Conservation (phyloP, 1,140 invertebrate species). For the Zophobas atratus region DNA sequence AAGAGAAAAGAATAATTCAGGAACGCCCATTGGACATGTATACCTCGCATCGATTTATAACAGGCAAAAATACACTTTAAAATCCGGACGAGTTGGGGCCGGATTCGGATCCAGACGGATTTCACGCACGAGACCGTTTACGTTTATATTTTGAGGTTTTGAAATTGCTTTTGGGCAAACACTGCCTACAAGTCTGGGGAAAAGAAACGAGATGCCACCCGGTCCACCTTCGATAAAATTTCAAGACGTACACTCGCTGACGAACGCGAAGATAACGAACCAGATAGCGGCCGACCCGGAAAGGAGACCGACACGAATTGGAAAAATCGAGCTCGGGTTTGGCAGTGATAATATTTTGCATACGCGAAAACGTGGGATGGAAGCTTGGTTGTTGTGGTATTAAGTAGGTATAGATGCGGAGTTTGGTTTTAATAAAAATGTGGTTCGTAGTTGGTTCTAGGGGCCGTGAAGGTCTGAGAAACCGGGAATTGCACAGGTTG, state of each 20-base stretch:
- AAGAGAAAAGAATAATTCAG: conserved; percentile 68
- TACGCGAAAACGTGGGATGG: no score
- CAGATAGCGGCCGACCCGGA: neutral
- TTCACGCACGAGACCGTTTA: conserved; percentile 51
- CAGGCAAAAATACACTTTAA: conserved; percentile 64
- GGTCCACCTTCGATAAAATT: conserved; percentile 34
- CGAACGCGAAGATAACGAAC: neutral
- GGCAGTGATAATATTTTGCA: no score
- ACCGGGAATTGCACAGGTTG: no score
- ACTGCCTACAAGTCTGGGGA: conserved; percentile 56
- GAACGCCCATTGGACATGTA: conserved; percentile 68
- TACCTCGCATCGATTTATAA: conserved; percentile 66
- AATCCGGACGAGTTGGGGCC: conserved; percentile 46
- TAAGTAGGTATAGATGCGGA: no score
- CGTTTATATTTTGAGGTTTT: conserved; percentile 61
- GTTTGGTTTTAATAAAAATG: no score
- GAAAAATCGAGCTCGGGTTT: no score
- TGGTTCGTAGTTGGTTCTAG: no score
- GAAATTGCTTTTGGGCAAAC: conserved; percentile 63
- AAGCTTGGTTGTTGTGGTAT: no score
- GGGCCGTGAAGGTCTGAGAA: no score
- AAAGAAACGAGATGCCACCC: conserved; percentile 41
- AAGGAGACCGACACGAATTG: no score
- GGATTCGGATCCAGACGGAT: conserved; percentile 39
- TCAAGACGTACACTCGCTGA: neutral